Conservation (phyloP, 2,797 vertebrate genomes). For the Pseudochromis fuscus region DNA sequence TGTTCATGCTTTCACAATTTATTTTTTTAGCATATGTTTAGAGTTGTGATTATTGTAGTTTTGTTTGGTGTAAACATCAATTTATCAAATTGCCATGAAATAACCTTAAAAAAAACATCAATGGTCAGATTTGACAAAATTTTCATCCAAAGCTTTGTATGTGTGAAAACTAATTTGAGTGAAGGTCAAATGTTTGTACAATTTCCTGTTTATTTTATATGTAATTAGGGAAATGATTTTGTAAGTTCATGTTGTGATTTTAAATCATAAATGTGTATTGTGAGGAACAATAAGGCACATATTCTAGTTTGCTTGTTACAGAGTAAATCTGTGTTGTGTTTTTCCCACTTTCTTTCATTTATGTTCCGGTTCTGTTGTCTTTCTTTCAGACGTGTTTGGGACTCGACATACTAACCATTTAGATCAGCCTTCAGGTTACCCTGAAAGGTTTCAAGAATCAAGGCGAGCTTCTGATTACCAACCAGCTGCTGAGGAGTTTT, state of each 20-base stretch:
- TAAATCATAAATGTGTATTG: background rate
- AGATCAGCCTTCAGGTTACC: constrained; percentile 51
- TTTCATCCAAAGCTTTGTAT: background rate
- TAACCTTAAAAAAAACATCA: no score
- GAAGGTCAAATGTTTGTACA: no score
- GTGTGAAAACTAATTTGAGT: background rate
- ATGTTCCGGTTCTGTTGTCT: background rate
- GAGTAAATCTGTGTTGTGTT: background rate
- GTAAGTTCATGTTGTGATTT: background rate
- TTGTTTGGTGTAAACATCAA: background rate
- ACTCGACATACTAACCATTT: constrained; percentile 10
- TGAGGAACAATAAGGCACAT: background rate
- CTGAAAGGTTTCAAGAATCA: constrained; percentile 65
- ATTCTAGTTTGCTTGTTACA: background rate
- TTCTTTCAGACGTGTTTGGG: constrained; percentile 63
- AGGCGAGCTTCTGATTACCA: constrained; percentile 37
- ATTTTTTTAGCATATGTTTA: no score
- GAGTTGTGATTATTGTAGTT: background rate
- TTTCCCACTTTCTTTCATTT: constrained; percentile 2
- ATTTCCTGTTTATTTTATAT: no score
- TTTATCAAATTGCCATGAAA: background rate
- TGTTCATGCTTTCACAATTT: no score
- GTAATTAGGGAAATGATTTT: background rate
- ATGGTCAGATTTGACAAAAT: background rate
- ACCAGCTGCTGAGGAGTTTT: constrained; percentile 39